Evolutionary conservation across 2,113 vertebrate genomes (phyloP).

Genomic region (Trematocara marginatum): DNA sequence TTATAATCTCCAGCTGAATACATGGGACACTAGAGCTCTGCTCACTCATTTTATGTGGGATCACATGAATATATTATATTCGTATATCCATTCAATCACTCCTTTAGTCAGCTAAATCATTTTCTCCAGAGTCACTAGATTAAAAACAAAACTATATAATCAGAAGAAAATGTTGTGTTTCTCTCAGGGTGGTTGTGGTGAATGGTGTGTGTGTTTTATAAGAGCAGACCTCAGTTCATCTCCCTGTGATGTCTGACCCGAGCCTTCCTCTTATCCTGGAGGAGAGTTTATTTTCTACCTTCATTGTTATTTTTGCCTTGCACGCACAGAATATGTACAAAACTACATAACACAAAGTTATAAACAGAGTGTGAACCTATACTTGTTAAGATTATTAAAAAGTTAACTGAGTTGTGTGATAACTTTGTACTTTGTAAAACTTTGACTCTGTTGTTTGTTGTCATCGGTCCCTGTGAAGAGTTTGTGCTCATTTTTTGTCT

Average conservation of each 20-base stretch:
- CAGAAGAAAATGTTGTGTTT: constrained; percentile 1
- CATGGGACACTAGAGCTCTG: neutral
- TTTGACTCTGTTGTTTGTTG: neutral
- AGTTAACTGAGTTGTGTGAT: constrained; percentile 64
- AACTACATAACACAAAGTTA: constrained; percentile 46
- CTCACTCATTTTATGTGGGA: neutral
- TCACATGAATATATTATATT: neutral
- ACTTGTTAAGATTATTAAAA: constrained; percentile 75
- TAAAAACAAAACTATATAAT: neutral
- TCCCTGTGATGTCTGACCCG: constrained; percentile 25
- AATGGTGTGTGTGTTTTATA: constrained; percentile 1
- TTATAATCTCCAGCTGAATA: neutral
- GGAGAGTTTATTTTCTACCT: constrained; percentile 68
- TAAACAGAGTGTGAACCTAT: constrained; percentile 69
- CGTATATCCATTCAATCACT: neutral
- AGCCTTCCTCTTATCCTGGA: constrained; percentile 34
- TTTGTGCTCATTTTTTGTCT: neutral
- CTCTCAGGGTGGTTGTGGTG: constrained; percentile 35
- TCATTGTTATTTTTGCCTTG: constrained; percentile 73
- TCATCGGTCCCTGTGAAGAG: neutral
- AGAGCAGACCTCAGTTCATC: neutral
- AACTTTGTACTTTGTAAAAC: neutral
- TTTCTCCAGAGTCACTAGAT: neutral
- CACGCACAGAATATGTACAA: constrained; percentile 75
- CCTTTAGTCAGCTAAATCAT: neutral